Base-by-base conservation (phyloP, 2,113 vertebrate species). In the Scatophagus argus region DNA sequence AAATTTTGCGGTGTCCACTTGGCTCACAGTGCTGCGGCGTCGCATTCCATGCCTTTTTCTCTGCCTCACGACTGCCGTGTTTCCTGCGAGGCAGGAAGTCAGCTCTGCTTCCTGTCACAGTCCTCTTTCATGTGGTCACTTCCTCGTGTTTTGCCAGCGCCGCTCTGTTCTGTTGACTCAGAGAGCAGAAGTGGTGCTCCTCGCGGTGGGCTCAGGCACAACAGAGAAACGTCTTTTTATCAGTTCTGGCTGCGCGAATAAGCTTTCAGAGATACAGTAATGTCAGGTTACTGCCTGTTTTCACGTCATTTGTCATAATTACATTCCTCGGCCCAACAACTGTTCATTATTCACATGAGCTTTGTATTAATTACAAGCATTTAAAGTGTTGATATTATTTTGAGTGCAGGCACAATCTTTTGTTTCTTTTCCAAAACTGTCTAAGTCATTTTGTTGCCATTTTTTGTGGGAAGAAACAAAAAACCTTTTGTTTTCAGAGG, bases 91-190 rank as follows among this genome's bases (percentile, higher is more conserved):
- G 90, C 94, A 94, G 94, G 94, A 94, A 94, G 91, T 93, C 69
- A 89, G 89, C 79, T 77, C 78, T 68, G 88, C 86, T 95, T 94
- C 93, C 92, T 94, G 90, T 93, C 92, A 88, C 91, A 82, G 91
- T 86, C 89, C 85, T 84, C 93, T 95, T 95, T 95, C 89, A 95
- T 94, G 94, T 94, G 93, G 94, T 93, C 92, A 95, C 93, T 94
- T 95, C 94, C 94, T 93, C 62, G 44, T 92, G 91, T 93, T 93
- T 90, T 87, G 87, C 90, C 88, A 83, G 83, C 44, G 29, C 85
- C 10, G 52, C 76, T 84, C 52, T 68, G 79, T 46, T 82, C 55
- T 86, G 83, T 84, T 86, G 89, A 87, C 91, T 90, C 86, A 69
- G 69, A 81, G 85, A 43, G 68, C 36, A 47, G 74, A 54, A 63